A percentile compares a stretch with the other conserved stretches of the same genome.
Conservation (phyloP, 1,140 invertebrate species). For the Sycophaga agraensis region DNA sequence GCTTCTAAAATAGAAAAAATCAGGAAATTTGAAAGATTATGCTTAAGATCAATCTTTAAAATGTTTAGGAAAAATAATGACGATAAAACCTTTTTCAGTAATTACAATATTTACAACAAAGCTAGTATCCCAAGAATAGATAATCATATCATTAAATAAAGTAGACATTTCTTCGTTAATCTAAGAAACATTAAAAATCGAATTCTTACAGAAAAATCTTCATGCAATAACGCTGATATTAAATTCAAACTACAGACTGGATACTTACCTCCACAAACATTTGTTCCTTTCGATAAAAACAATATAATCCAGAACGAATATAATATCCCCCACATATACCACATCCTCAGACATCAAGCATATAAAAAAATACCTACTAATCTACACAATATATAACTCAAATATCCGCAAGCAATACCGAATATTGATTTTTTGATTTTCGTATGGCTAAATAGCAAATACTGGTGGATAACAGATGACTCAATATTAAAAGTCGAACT, state of each 20-base stretch:
- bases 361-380: conserved; percentile 3
- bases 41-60: neutral
- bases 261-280: neutral
- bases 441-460: too few relatives aligned
- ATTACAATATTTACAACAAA: neutral
- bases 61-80: neutral
- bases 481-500: too few relatives aligned
- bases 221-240: too few relatives aligned
- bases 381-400: too few relatives aligned
- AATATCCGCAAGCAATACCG: too few relatives aligned
- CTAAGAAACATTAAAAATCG: neutral
- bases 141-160: conserved; percentile 11
- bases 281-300: neutral
- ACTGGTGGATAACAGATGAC: too few relatives aligned
- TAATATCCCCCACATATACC: neutral
- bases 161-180: neutral
- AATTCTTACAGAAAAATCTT: neutral
- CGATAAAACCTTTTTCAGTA: neutral
- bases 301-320: neutral
- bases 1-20: conserved; percentile 7
- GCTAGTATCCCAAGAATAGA: conserved; percentile 14
- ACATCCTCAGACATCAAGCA: neutral
- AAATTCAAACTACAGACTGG: neutral
- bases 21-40: neutral
- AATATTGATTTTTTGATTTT: too few relatives aligned